Base-by-base conservation (phyloP, 2,888 invertebrate species). In the Petrophora chlorosata region DNA sequence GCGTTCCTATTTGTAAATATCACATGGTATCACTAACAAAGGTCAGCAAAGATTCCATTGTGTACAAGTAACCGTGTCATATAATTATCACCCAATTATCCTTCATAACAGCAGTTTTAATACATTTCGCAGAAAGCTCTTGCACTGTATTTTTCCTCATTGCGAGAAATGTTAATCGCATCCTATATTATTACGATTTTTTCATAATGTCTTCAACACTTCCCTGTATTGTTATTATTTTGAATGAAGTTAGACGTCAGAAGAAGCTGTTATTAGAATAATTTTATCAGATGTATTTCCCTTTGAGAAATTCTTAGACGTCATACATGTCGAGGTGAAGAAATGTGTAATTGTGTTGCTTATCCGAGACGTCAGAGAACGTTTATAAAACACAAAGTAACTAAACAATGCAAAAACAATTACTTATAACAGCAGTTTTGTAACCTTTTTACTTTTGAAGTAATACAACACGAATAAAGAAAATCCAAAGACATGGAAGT, bases 61-160 rank as follows among this genome's bases (percentile, higher is more conserved):
- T 1, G 13, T 8, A 25, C n/a, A 25, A 16, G 16, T n/a, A n/a
- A 23, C 23, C 23, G n/a, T 28, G n/a, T n/a, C n/a, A n/a, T 28
- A 28, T 15, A 15, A 15, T 30, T 30, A 30, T 30, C 15, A 30
- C 29, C 8, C 9, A n/a, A 32, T 14, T 14, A 9, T 8, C 13
- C 29, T 29, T 29, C 14, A 29, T 29, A 14, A 8, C 26, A 8
- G 10, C 12, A 26, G 12, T 26, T 5, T 12, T n/a, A n/a, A 12
- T 12, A 2, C 22, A 34, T 19, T 34, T 23, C 22, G 22, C 8
- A 22, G 14, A 23, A 22, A 34, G 8, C n/a, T 14, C n/a, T n/a
- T n/a, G n/a, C n/a, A n/a, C n/a, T 5, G 17, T 5, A 32, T 34
- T 34, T 34, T 22, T 22, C 34, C 22, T 13, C 13, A 19, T 34